Evolutionary conservation across 2,888 invertebrate species (phyloP), one percentile per base, ranked within the genome.

Genomic region (Amphimallon solstitiale): DNA sequence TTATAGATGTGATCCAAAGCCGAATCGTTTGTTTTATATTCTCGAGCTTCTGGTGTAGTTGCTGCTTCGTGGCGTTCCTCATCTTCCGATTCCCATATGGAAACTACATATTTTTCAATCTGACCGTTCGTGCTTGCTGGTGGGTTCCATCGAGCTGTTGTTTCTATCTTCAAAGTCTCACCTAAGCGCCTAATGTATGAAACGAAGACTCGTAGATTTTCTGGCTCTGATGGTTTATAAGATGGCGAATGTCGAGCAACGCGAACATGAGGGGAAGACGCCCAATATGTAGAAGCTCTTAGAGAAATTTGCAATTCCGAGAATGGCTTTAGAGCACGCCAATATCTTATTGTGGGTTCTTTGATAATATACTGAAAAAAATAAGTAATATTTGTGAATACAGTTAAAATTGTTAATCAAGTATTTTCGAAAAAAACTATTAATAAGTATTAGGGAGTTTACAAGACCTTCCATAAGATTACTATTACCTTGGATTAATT

Each of bases 281-380:
- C 92, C 95, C 96, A 96, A 74, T 90, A 90, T 0, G 95, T 94
- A 78, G 90, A 91, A 1, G 95, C 91, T 35, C 92, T 88, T 2
- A 97, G 87, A 1, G 90, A 88, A 15, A 94, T 88, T 64, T 89
- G 88, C 63, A 95, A 80, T 12, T 85, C 82, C 6, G 91, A 89
- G 79, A 92, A 93, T 0, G 95, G 93, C 2, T 86, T 79, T 52
- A 90, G 83, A 48, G 81, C 78, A 9, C 84, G 79, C 67, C 84
- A 81, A 73, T 89, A 87, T 72, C 82, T 83, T 43, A 87, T 78
- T 75, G 85, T 84, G 0, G 88, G 82, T 14, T 82, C 81, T 0
- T 86, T 86, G 14, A 87, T 86, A 0, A 85, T 84, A 71, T 80
- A 82, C 87, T 87, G 75, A 3, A 74, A 74, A 68, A n/a, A n/a